Evolutionary conservation across 2,797 vertebrate species (phyloP).

Genomic region (Phataginus tetradactyla): DNA sequence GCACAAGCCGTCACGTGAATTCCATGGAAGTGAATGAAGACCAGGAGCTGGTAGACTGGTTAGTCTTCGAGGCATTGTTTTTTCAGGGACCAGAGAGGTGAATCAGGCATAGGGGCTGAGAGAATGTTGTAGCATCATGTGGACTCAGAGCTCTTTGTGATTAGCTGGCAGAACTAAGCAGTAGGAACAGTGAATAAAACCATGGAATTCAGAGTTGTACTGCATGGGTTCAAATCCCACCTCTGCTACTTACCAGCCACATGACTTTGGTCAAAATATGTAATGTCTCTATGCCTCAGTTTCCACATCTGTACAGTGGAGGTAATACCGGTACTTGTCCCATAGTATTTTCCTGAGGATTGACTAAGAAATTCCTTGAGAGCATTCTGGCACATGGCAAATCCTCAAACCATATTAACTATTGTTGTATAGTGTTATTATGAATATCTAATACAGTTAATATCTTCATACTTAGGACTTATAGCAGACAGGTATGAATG

Average conservation of each 20-base stretch:
- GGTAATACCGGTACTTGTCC: not conserved
- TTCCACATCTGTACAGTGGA: not conserved
- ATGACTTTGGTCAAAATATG: not conserved
- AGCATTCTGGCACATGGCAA: not conserved
- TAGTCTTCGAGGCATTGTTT: not conserved
- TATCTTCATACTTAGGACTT: not conserved
- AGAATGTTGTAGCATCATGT: rapidly evolving
- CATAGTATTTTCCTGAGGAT: not conserved
- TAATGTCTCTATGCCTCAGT: not conserved
- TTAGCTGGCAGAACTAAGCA: not conserved
- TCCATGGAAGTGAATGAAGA: not conserved
- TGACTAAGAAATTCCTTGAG: not conserved
- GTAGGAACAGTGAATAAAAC: not conserved
- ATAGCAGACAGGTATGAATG: not conserved
- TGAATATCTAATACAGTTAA: not conserved
- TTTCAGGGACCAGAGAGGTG: not conserved
- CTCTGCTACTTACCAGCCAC: not conserved
- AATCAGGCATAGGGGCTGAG: not conserved
- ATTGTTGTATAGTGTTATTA: not conserved
- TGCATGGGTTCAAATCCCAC: not conserved
- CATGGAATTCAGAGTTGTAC: not conserved
- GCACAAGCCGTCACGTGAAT: not conserved
- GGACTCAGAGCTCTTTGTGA: not conserved
- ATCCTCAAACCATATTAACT: not conserved
- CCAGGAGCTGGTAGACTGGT: not conserved